These are phyloP conservation scores for Bombus confusus DNA, from an alignment of 1,140 invertebrate genomes.

Conservation along the genomic window DNA sequence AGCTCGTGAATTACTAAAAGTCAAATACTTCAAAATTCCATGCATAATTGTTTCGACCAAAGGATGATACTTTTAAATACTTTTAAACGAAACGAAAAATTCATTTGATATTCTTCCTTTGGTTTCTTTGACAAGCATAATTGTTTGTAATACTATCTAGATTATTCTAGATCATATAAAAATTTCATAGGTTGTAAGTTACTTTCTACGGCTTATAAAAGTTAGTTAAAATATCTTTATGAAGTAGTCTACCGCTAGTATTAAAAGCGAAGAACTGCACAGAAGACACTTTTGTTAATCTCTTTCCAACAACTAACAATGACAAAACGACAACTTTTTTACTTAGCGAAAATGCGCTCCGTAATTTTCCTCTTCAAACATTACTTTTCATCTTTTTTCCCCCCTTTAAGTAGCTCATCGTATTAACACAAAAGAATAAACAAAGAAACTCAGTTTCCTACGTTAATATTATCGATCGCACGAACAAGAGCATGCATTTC, in stretches of 20 bases:
- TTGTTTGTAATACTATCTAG: not conserved
- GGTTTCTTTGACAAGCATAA: not conserved
- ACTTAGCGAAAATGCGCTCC: not conserved
- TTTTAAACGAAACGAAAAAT: not conserved
- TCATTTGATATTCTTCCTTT: not conserved
- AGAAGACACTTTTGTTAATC: not conserved
- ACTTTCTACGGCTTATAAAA: too few relatives aligned
- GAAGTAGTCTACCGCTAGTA: not conserved
- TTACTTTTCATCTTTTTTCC: not conserved
- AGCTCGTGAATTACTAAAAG: conserved; percentile 12
- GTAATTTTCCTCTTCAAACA: not conserved
- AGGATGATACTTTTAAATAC: not conserved
- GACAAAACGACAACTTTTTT: too few relatives aligned
- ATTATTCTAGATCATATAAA: not conserved
- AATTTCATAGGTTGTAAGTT: too few relatives aligned
- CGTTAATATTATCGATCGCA: not conserved
- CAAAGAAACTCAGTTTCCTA: not conserved
- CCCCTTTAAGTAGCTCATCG: not conserved
- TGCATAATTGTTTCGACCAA: conserved; percentile 7
- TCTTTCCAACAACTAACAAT: not conserved
- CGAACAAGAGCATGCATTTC: not conserved
- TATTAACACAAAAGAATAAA: not conserved
- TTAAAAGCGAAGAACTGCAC: not conserved
- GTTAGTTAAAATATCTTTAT: too few relatives aligned
- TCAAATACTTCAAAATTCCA: conserved; percentile 7